phyloP scores from a whole-genome alignment of 2,797 vertebrate species.

The Momotus momota region DNA sequence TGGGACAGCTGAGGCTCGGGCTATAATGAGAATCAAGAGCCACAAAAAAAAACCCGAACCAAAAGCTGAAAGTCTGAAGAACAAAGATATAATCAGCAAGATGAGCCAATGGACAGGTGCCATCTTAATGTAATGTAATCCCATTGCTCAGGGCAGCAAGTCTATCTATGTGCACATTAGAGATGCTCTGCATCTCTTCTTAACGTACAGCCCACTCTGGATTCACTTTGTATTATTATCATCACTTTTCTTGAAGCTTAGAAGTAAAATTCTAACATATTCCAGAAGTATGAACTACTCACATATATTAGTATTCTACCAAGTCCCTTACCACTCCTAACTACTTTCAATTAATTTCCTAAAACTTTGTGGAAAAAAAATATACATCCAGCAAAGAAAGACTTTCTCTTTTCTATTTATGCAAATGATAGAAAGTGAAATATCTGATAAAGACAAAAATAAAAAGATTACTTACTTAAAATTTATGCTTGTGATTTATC shows the following conservation, averaged over 20 bases:
- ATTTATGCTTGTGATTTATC: background rate
- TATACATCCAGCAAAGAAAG: background rate
- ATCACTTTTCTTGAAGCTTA: background rate
- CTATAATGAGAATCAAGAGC: background rate
- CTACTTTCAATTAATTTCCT: background rate
- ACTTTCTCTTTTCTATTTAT: background rate
- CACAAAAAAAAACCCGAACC: background rate
- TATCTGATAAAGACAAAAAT: background rate
- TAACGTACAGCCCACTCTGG: background rate
- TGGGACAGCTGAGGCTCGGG: slow-evolving; percentile 28
- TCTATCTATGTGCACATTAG: background rate
- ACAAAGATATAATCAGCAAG: background rate
- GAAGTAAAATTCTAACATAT: background rate
- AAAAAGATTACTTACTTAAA: background rate
- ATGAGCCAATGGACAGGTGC: background rate
- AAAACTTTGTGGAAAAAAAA: background rate
- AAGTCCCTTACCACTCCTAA: background rate
- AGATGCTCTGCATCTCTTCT: background rate
- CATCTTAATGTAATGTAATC: background rate
- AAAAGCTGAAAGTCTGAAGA: background rate
- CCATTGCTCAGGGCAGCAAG: background rate
- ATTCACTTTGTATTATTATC: background rate
- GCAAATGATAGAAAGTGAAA: background rate
- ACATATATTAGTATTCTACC: background rate
- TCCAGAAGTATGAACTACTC: background rate